Evolutionary conservation across 2,113 vertebrate genomes (phyloP).

Genomic region (Brienomyrus brachyistius): DNA sequence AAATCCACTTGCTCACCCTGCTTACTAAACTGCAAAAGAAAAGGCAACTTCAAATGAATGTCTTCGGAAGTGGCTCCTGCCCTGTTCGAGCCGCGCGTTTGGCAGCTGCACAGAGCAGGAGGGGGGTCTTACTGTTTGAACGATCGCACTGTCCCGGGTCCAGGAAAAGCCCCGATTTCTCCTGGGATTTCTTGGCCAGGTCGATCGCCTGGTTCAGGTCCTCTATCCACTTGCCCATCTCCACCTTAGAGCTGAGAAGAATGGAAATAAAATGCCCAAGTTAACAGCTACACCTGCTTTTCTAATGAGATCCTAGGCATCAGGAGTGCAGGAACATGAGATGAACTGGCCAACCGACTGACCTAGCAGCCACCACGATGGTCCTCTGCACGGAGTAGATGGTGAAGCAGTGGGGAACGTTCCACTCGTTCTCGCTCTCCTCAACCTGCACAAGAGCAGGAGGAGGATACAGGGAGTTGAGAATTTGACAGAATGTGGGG

Average conservation of each 20-base stretch:
- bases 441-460: conserved; percentile 67
- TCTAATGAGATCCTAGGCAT: background rate
- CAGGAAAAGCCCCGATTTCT: conserved; percentile 59
- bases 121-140: conserved; percentile 69
- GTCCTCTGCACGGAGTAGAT: conserved; percentile 89
- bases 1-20: background rate
- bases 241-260: conserved; percentile 70
- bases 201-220: conserved; percentile 83
- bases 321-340: no score
- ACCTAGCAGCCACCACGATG: conserved; percentile 91
- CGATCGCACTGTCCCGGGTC: conserved; percentile 49
- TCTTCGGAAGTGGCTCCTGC: background rate
- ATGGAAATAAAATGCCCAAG: background rate
- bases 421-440: conserved; percentile 78
- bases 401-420: conserved; percentile 86
- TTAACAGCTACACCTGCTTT: background rate
- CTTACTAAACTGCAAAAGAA: background rate
- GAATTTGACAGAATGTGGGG: background rate
- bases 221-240: conserved; percentile 90
- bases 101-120: background rate
- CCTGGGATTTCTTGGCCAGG: conserved; percentile 70
- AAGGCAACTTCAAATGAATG: background rate
- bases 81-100: background rate
- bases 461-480: conserved; percentile 10
- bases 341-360: conserved; percentile 16